Percentiles rank a stretch among this genome's conserved stretches.
phyloP scores from a whole-genome alignment of 2,888 invertebrate genomes.

The Hirtodrosophila histrioides region DNA sequence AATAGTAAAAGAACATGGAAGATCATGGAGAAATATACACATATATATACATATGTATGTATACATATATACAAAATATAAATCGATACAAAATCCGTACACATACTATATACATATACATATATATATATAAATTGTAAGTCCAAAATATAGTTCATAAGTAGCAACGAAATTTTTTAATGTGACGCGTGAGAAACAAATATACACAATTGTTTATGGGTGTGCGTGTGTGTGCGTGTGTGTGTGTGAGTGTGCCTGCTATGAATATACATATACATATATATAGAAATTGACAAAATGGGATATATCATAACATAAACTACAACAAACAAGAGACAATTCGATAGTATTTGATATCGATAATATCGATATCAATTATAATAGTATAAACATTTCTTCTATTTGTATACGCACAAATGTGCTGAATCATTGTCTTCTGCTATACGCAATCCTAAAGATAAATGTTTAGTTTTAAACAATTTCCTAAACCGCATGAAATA shows the following conservation, averaged over 20 bases:
- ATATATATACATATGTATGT: no score
- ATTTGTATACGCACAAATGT: background rate
- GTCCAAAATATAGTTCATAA: constrained; percentile 18
- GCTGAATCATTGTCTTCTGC: no score
- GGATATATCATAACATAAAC: constrained; percentile 29
- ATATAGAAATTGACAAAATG: constrained; percentile 3
- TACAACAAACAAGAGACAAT: constrained; percentile 1
- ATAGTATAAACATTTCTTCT: constrained; percentile 6
- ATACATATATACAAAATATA: no score
- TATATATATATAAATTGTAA: constrained; percentile 62
- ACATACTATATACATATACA: constrained; percentile 18
- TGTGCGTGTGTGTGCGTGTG: constrained; percentile 7
- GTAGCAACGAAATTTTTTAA: constrained; percentile 46
- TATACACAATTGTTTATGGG: constrained; percentile 7
- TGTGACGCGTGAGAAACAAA: constrained; percentile 21
- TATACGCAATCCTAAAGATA: constrained; percentile 24
- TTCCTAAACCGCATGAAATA: no score
- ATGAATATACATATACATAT: background rate
- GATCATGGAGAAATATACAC: no score
- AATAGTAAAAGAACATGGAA: no score
- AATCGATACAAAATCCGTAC: background rate
- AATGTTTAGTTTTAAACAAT: constrained; percentile 8
- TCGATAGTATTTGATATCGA: no score
- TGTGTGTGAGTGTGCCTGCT: background rate
- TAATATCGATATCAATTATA: constrained; percentile 5